Evolutionary conservation across 2,113 vertebrate species (phyloP).

Genomic region (zebrafish (Danio rerio)): GRCz12tu NC_133187.1:27088001-27088500

Average conservation of each 20-base stretch:
- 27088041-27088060: slow-evolving; percentile 53
- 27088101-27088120: neutral
- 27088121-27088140: slow-evolving; percentile 24
- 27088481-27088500: too few relatives aligned
- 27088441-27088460: too few relatives aligned
- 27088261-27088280: slow-evolving; percentile 41
- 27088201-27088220: slow-evolving; percentile 1
- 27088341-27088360: slow-evolving; percentile 23
- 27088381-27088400: slow-evolving; percentile 43
- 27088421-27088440: neutral
- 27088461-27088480: too few relatives aligned
- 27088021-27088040: slow-evolving; percentile 55
- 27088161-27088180: neutral
- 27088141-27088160: neutral
- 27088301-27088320: slow-evolving; percentile 53
- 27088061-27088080: slow-evolving; percentile 50
- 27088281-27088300: slow-evolving; percentile 52
- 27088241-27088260: slow-evolving; percentile 13
- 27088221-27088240: slow-evolving; percentile 13
- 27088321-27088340: slow-evolving; percentile 41
- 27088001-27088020: slow-evolving; percentile 53
- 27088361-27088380: slow-evolving; percentile 42
- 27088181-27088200: neutral
- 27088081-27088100: slow-evolving; percentile 11
- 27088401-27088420: too few relatives aligned